Percentiles rank a stretch among this genome's conserved stretches.
phyloP scores from a whole-genome alignment of 2,888 invertebrate genomes.

The Heliconius hortense region DNA sequence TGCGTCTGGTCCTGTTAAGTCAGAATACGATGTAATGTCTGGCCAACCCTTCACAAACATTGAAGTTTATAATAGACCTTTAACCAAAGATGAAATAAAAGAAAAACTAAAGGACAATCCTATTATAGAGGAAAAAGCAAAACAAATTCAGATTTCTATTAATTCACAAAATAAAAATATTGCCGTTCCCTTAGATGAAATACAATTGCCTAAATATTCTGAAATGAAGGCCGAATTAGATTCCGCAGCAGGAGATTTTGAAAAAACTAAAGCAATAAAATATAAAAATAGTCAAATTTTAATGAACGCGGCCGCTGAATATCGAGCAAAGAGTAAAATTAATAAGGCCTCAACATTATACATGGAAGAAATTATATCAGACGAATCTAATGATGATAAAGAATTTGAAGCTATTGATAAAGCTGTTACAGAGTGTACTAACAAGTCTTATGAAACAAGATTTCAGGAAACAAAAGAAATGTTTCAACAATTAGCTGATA shows the following conservation, averaged over 20 bases:
- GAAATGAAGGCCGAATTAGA: slow-evolving; percentile 62
- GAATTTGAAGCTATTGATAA: slow-evolving; percentile 70
- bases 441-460: slow-evolving; percentile 71
- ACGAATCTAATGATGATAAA: slow-evolving; percentile 53
- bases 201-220: slow-evolving; percentile 52
- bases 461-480: slow-evolving; percentile 73
- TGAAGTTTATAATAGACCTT: slow-evolving; percentile 60
- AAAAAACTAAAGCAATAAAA: slow-evolving; percentile 60
- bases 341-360: slow-evolving; percentile 30
- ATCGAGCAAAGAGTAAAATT: slow-evolving; percentile 33
- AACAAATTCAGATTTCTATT: slow-evolving; percentile 68
- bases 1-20: slow-evolving; percentile 57
- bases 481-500: slow-evolving; percentile 66
- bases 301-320: slow-evolving; percentile 55
- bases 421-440: slow-evolving; percentile 66
- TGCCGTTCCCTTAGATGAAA: slow-evolving; percentile 61
- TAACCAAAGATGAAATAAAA: slow-evolving; percentile 62
- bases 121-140: slow-evolving; percentile 68
- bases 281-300: slow-evolving; percentile 68
- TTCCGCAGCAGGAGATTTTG: slow-evolving; percentile 56
- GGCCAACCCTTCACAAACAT: slow-evolving; percentile 73
- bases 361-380: slow-evolving; percentile 34
- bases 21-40: slow-evolving; percentile 74
- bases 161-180: slow-evolving; percentile 50
- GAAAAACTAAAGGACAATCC: slow-evolving; percentile 63